Base-by-base conservation (phyloP, 2,888 invertebrate genomes). In the Leucoma salicis region DNA sequence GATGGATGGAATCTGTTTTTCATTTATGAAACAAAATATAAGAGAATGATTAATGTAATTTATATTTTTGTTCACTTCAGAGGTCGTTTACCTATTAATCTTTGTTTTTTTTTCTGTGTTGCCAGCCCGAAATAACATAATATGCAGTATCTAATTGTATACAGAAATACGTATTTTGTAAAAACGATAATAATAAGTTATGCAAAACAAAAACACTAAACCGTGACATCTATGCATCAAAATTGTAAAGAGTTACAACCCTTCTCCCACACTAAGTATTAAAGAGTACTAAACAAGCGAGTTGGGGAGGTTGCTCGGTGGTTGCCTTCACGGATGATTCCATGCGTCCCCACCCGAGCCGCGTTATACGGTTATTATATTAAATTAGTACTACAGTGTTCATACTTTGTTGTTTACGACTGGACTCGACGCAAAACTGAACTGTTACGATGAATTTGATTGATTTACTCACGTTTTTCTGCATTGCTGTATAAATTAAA, bases 401-500 rank as follows among this genome's bases (percentile, higher is more conserved):
- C 65, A 61, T 75, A 78, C 75, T 72, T 76, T 76, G 78, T 80
- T 72, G 77, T 78, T 79, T 78, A 78, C 67, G 49, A 55, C 50
- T 49, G 53, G 45, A 57, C 57, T 53, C 52, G 57, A 64, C 53
- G 56, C 57, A 59, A 59, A 63, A 59, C 46, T 45, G 66, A 68
- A 63, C 60, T 63, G 51, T 56, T 66, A 49, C 45, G 52, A 57
- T 70, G 54, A 45, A 50, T 61, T 57, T 64, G 63, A 63, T 68
- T 63, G 53, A 61, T 61, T 59, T 49, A 55, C 53, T 35, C 53
- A 52, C 49, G 49, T 53, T 46, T 53, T 52, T 50, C 45, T 48
- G 37, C 31, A 44, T 46, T 54, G 60, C 52, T 49, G 56, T 47
- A 52, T 63, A 49, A 4, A 27, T n/a, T 34, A 4, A 32, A 14